These are phyloP conservation scores for Callipepla squamata DNA, from an alignment of 2,113 vertebrate genomes.

Conservation along the genomic window DNA sequence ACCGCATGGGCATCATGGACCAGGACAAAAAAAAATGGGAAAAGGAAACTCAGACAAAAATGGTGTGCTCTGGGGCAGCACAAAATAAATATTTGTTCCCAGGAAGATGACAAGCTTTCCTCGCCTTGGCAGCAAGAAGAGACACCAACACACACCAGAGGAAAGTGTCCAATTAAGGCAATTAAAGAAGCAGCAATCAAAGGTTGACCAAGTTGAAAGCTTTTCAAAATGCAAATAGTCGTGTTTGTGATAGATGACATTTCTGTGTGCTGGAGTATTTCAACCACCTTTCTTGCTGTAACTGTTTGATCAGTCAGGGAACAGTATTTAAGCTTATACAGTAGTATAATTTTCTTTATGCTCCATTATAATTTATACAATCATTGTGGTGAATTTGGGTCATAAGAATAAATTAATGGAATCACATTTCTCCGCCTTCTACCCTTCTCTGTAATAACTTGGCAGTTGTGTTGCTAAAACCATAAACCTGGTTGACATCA, in stretches of 20 bases:
- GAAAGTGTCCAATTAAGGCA: neutral
- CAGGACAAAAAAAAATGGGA: neutral
- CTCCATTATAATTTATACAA: neutral
- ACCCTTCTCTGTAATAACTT: neutral
- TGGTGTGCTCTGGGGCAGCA: neutral
- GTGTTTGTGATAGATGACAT: neutral
- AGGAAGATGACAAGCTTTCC: neutral
- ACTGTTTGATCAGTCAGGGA: neutral
- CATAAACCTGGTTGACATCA: neutral
- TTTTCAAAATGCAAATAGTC: neutral
- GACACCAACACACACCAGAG: neutral
- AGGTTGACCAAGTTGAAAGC: neutral
- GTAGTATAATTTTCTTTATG: neutral
- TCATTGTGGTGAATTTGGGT: neutral
- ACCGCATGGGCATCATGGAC: neutral
- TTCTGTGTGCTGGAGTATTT: neutral
- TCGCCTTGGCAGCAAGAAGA: neutral
- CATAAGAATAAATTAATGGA: neutral
- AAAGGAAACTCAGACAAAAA: neutral
- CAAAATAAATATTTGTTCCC: neutral
- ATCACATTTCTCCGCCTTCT: neutral
- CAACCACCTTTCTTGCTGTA: neutral
- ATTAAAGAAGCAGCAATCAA: neutral
- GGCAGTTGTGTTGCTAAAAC: neutral
- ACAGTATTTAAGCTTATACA: neutral